Percentiles rank a stretch among this genome's conserved stretches.
Evolutionary conservation across 2,113 vertebrate species (phyloP).

Genomic region (Camelus bactrianus): DNA sequence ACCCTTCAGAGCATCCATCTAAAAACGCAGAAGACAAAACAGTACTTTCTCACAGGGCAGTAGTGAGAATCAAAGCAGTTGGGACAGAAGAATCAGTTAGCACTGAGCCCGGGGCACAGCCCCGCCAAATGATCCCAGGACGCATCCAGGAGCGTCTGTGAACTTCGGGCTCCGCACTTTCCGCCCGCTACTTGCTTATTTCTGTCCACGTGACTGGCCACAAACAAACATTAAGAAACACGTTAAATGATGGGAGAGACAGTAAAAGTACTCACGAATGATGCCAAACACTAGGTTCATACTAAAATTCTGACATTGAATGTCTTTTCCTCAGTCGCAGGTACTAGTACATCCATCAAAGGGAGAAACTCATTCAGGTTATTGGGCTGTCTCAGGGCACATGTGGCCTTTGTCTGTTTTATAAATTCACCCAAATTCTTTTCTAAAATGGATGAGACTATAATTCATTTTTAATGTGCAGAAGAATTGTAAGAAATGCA

Average conservation of each 20-base stretch:
- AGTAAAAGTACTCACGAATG: slow-evolving; percentile 50
- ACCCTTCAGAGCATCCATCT: neutral
- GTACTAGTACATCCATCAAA: slow-evolving; percentile 56
- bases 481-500: slow-evolving; percentile 74
- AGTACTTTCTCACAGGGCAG: neutral
- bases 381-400: slow-evolving; percentile 33
- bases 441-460: slow-evolving; percentile 61
- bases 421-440: slow-evolving; percentile 73
- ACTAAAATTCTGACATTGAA: slow-evolving; percentile 20
- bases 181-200: neutral
- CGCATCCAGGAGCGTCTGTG: fast-evolving
- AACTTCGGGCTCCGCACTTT: neutral
- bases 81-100: neutral
- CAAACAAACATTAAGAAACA: slow-evolving; percentile 12
- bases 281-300: neutral
- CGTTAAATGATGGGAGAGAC: neutral
- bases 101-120: neutral
- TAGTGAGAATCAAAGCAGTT: neutral
- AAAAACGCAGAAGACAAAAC: neutral
- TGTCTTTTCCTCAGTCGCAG: slow-evolving; percentile 36
- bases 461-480: slow-evolving; percentile 79
- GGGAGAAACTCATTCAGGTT: slow-evolving; percentile 13
- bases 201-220: neutral
- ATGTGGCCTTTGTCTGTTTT: slow-evolving; percentile 69
- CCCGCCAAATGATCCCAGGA: neutral